Base-by-base conservation (phyloP, 2,888 invertebrate genomes). In the Druceiella hillmani region DNA sequence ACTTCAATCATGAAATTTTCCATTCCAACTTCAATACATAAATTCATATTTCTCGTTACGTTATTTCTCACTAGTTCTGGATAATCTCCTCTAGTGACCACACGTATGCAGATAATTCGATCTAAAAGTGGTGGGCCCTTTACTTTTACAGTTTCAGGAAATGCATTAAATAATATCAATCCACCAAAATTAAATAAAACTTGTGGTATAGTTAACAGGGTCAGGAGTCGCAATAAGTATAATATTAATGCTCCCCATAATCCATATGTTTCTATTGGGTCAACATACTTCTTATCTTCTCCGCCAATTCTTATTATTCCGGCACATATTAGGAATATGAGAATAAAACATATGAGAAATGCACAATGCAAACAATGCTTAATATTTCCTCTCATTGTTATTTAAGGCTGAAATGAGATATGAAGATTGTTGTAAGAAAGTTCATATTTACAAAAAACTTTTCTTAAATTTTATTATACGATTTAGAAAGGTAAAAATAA, bases 1-100 rank as follows among this genome's bases (percentile, higher is more conserved):
- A 97, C 92, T 74, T 97, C 94, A 52, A 97, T 85, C 57, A 94
- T 81, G 56, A 95, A 97, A 61, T 97, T 94, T 62, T 94, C 93
- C 55, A 97, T 70, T 6, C 94, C 94, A 4, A 88, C 87, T 60
- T 90, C 87, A 47, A 84, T 69, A 57, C 93, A 93, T 47, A 83
- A 83, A 52, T 86, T 85, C 75, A 93, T 81, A 59, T 94, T 94
- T 45, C 88, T 77, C 38, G 78, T 72, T 4, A 93, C 90, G 73
- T 93, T 94, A 36, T 78, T 79, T 58, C 82, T 83, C 3, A 97
- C 94, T 46, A 97, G 70, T 51, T 91, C 85, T 3, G 94, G 88
- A 60, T 87, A 97, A 63, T 94, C 92, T 22, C 97, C 95, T 41
- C 94, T 78, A 1, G 95, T 97, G 4, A 97, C 95, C 15, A 94